Evolutionary conservation across 2,888 invertebrate genomes (phyloP), one percentile per base, ranked within the genome.

Genomic region (Boloria selene): DNA sequence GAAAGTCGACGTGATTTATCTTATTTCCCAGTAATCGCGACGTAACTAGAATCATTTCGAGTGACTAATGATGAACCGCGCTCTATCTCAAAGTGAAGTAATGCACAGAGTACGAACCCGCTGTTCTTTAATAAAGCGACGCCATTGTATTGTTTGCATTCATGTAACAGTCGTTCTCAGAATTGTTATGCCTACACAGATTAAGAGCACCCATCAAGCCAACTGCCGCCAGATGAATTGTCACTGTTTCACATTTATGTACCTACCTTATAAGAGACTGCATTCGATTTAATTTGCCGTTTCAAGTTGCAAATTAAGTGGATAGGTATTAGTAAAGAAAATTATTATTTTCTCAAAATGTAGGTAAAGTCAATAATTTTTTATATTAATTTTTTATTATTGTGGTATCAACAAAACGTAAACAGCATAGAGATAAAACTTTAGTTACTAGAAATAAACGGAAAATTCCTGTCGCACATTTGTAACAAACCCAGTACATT

Each of bases 1-100:
- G 76, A 77, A 77, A 77, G 75, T 72, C 61, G 52, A 58, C 61
- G 67, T 70, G 70, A 73, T 73, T 74, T 72, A 69, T 72, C 73
- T 73, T 61, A 67, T 68, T 71, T 73, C 69, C 71, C 69, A 62
- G 71, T 73, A 71, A 72, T 68, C 66, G 65, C 75, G 73, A 76
- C 72, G 74, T 73, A 75, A 75, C 68, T 71, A 63, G 65, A 64
- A 70, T 72, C 70, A 70, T 72, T 71, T 67, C 68, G 66, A 70
- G 63, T 67, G 67, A 68, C 67, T 67, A 67, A 68, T 67, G 69
- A 68, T 66, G 66, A 68, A 70, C 55, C 61, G 54, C 63, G 64
- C 70, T 70, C 66, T 10, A 58, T 45, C 61, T 73, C 68, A 63
- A 67, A 66, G 68, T 68, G 58, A 64, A 68, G 65, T 70, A 69